Percentiles rank a stretch among this genome's conserved stretches.
Conservation (phyloP, 1,140 invertebrate genomes). For the Heliothis virescens region DNA sequence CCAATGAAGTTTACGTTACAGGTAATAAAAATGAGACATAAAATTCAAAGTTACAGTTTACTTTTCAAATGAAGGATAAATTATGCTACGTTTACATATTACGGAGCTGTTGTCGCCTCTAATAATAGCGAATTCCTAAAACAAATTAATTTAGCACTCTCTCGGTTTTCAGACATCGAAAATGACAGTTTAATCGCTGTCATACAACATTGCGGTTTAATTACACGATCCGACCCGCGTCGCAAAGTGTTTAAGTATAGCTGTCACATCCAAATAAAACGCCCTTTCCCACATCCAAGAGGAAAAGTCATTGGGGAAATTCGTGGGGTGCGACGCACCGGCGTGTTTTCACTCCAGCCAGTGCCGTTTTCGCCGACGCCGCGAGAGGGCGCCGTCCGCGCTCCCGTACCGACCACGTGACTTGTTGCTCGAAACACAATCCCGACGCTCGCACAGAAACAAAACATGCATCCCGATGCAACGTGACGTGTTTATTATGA, state of each 20-base stretch:
- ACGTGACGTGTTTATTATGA: slow-evolving; percentile 61
- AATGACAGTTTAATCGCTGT: slow-evolving; percentile 48
- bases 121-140: slow-evolving; percentile 21
- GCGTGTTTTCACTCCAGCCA: slow-evolving; percentile 78
- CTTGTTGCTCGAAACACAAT: slow-evolving; percentile 71
- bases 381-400: slow-evolving; percentile 79
- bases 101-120: slow-evolving; percentile 2
- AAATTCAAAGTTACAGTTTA: neutral
- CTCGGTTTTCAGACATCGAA: slow-evolving; percentile 36
- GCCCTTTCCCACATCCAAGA: slow-evolving; percentile 70
- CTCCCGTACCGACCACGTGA: slow-evolving; percentile 67
- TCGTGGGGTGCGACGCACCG: slow-evolving; percentile 80
- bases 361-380: slow-evolving; percentile 78
- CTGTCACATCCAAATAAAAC: slow-evolving; percentile 67
- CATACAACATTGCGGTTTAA: slow-evolving; percentile 48
- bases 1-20: slow-evolving; percentile 14
- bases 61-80: slow-evolving; percentile 13
- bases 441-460: slow-evolving; percentile 47
- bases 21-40: neutral
- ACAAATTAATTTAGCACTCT: slow-evolving; percentile 43
- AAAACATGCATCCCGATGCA: slow-evolving; percentile 61
- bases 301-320: slow-evolving; percentile 83
- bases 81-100: neutral
- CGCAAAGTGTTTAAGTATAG: slow-evolving; percentile 38
- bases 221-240: slow-evolving; percentile 48